Percentiles rank a stretch among this genome's conserved stretches.
These are phyloP conservation scores for Rhodeus uyekii DNA, from an alignment of 2,797 vertebrate species.

Conservation along the genomic window DNA sequence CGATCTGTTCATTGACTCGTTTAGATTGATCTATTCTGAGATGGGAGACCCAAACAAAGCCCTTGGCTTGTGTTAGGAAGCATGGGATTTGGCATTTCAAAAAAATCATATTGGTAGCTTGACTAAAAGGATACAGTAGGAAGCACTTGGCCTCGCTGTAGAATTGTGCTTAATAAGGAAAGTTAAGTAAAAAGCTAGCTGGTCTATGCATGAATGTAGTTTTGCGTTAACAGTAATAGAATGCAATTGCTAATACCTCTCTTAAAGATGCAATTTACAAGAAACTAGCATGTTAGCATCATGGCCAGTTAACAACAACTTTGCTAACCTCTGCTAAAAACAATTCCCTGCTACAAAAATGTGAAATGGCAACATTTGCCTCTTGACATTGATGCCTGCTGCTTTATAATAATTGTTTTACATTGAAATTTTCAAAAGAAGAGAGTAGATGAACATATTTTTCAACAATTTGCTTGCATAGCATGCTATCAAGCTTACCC, in stretches of 20 bases:
- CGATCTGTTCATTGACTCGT: conserved; percentile 93
- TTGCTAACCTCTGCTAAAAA: conserved; percentile 21
- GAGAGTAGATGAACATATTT: conserved; percentile 16
- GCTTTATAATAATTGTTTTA: conserved; percentile 14
- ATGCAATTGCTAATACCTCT: conserved; percentile 26
- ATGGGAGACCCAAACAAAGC: conserved; percentile 86
- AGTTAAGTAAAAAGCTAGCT: conserved; percentile 44
- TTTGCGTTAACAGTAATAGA: conserved; percentile 1
- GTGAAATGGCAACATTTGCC: conserved; percentile 22
- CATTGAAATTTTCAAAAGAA: conserved; percentile 10
- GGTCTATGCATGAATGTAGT: conserved; percentile 42
- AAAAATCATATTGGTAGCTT: neutral
- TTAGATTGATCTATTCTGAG: conserved; percentile 93
- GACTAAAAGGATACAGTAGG: neutral
- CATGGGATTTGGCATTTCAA: conserved; percentile 17
- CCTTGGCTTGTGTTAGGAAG: conserved; percentile 85
- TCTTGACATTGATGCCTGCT: conserved; percentile 40
- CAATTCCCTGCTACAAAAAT: conserved; percentile 3
- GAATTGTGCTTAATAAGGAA: neutral
- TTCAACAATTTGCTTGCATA: conserved; percentile 26
- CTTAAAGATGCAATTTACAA: neutral
- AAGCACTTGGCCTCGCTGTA: conserved; percentile 44
- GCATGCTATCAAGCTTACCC: conserved; percentile 9
- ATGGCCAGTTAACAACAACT: conserved; percentile 1
- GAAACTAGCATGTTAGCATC: conserved; percentile 21